Conservation (phyloP, 2,797 vertebrate genomes). For the Lutjanus argentimaculatus region DNA sequence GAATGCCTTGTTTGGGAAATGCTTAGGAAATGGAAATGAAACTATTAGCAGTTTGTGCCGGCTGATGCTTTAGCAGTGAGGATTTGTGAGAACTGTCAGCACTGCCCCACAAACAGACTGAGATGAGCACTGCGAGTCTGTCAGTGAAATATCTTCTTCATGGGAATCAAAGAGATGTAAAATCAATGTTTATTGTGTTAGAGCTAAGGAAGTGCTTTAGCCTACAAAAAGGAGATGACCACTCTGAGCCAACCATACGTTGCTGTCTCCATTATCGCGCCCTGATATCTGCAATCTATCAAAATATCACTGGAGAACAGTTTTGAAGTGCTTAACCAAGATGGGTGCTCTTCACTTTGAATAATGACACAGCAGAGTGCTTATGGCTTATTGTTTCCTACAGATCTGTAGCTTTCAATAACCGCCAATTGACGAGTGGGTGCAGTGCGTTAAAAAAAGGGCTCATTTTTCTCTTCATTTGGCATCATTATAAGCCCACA, state of each 20-base stretch:
- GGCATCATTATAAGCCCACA: conserved; percentile 24
- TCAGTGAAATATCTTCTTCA: conserved; percentile 71
- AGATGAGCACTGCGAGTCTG: conserved; percentile 58
- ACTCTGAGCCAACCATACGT: conserved; percentile 41
- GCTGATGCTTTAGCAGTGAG: conserved; percentile 42
- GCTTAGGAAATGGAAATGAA: conserved; percentile 53
- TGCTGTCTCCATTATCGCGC: conserved; percentile 51
- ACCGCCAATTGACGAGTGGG: conserved; percentile 27
- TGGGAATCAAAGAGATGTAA: conserved; percentile 73
- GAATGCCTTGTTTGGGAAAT: conserved; percentile 26
- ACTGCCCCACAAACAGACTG: conserved; percentile 47
- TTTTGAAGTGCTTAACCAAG: conserved; percentile 33
- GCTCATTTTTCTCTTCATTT: conserved; percentile 29
- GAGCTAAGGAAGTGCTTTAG: conserved; percentile 67
- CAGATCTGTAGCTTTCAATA: conserved; percentile 30
- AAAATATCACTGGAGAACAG: conserved; percentile 40
- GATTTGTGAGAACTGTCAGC: conserved; percentile 59
- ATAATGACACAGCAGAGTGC: conserved; percentile 41
- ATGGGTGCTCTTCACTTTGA: conserved; percentile 15
- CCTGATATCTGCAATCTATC: conserved; percentile 52
- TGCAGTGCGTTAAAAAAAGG: conserved; percentile 23
- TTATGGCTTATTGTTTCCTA: conserved; percentile 32
- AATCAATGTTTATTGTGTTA: conserved; percentile 81
- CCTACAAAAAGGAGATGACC: conserved; percentile 70
- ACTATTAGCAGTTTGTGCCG: conserved; percentile 49